phyloP scores from a whole-genome alignment of 2,797 vertebrate species.

The Scarus forsteni region DNA sequence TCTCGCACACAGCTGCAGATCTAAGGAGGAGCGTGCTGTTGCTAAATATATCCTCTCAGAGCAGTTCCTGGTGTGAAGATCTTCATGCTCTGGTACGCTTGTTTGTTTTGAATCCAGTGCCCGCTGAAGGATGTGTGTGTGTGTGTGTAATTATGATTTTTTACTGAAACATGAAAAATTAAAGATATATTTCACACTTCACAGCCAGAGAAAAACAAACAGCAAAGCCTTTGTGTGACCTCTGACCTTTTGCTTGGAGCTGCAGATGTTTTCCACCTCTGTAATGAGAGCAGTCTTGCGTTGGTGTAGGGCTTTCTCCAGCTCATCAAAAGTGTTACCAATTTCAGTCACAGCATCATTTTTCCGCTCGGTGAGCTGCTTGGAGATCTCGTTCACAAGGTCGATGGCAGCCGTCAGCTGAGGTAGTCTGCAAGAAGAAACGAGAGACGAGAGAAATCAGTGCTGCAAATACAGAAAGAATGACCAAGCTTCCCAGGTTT shows the following conservation, averaged over 20 bases:
- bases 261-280: slow-evolving; percentile 91
- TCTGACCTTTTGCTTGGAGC: slow-evolving; percentile 81
- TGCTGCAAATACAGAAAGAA: too few relatives aligned
- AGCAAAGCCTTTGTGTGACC: not conserved
- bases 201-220: not conserved
- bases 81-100: too few relatives aligned
- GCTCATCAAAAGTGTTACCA: slow-evolving; percentile 91
- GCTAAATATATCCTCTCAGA: too few relatives aligned
- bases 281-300: slow-evolving; percentile 90
- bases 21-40: too few relatives aligned
- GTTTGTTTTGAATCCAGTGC: too few relatives aligned
- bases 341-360: slow-evolving; percentile 91
- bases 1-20: too few relatives aligned
- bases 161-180: too few relatives aligned
- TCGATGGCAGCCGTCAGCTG: slow-evolving; percentile 92
- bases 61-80: too few relatives aligned
- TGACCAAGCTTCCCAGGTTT: not conserved
- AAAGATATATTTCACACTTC: not conserved
- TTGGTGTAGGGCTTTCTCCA: slow-evolving; percentile 90
- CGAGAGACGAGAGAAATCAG: not conserved
- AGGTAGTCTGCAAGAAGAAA: slow-evolving; percentile 84
- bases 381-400: slow-evolving; percentile 92
- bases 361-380: slow-evolving; percentile 91
- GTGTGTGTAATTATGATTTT: too few relatives aligned
- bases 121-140: too few relatives aligned